Evolutionary conservation across 2,888 invertebrate genomes (phyloP).

Genomic region (Hedychridium roseum): DNA sequence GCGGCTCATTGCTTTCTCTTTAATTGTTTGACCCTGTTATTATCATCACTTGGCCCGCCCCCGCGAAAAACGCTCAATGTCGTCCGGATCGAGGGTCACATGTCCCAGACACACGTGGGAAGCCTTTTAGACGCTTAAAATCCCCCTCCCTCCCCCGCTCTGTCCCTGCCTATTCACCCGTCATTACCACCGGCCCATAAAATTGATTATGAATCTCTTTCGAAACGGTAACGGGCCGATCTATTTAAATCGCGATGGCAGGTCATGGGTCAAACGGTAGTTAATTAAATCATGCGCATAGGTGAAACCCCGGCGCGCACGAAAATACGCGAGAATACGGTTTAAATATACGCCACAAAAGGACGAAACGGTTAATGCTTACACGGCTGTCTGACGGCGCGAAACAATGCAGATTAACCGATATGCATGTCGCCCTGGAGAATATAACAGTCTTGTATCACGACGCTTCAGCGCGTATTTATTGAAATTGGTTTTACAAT

Average conservation of each 20-base stretch:
- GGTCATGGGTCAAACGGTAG: conserved; percentile 1
- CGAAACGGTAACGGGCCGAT: conserved; percentile 6
- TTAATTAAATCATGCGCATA: not conserved
- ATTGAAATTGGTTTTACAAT: no score
- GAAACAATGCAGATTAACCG: conserved; percentile 2
- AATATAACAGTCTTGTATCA: conserved; percentile 6
- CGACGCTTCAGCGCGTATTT: no score
- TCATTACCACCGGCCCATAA: conserved; percentile 1
- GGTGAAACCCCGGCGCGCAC: no score
- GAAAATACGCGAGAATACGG: no score
- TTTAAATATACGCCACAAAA: no score
- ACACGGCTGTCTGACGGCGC: not conserved
- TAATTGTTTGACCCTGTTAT: conserved; percentile 36
- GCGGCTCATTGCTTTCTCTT: conserved; percentile 12
- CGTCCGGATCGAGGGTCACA: conserved; percentile 7
- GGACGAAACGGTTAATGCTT: no score
- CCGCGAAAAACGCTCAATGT: conserved; percentile 9
- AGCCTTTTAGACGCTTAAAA: conserved; percentile 10
- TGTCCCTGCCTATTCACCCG: not conserved
- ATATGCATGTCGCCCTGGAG: conserved; percentile 3
- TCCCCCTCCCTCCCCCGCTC: not conserved
- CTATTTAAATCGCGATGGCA: conserved; percentile 12
- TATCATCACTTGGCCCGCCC: conserved; percentile 1
- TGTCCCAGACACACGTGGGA: conserved; percentile 2
- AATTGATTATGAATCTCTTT: conserved; percentile 3